Conservation (phyloP, 2,888 invertebrate species). For the Deroplatys truncata region DNA sequence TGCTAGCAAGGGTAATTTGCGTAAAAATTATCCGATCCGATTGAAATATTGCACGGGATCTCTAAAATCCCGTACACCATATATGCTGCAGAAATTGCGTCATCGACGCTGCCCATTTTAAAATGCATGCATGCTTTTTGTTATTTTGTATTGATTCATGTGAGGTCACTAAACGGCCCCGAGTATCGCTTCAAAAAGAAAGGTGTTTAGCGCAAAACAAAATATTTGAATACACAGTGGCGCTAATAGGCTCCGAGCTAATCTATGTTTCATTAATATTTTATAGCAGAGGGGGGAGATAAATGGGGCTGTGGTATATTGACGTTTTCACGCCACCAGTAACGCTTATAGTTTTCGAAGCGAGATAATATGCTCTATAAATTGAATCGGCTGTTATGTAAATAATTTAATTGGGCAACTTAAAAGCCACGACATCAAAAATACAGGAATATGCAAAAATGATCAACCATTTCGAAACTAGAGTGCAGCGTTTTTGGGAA, state of each 20-base stretch:
- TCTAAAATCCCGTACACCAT: background rate
- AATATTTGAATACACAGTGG: background rate
- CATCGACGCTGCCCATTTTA: background rate
- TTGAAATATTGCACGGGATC: background rate
- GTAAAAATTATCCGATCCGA: background rate
- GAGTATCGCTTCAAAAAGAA: background rate
- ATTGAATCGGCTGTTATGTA: background rate
- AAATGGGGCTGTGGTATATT: background rate
- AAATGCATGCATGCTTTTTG: background rate
- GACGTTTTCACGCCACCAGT: background rate
- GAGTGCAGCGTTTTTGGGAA: no score
- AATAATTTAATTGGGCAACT: background rate
- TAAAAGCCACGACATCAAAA: no score
- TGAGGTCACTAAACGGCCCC: background rate
- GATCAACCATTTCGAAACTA: no score
- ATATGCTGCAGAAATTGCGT: background rate
- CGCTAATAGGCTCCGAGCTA: background rate
- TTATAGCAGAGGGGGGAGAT: background rate
- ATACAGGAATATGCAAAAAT: no score
- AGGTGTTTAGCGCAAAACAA: background rate
- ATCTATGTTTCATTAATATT: background rate
- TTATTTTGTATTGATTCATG: background rate
- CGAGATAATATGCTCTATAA: background rate
- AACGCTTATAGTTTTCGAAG: background rate
- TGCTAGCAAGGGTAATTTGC: background rate